These are phyloP conservation scores for Cepaea hortensis DNA, from an alignment of 2,888 invertebrate species.

Conservation along the genomic window DNA sequence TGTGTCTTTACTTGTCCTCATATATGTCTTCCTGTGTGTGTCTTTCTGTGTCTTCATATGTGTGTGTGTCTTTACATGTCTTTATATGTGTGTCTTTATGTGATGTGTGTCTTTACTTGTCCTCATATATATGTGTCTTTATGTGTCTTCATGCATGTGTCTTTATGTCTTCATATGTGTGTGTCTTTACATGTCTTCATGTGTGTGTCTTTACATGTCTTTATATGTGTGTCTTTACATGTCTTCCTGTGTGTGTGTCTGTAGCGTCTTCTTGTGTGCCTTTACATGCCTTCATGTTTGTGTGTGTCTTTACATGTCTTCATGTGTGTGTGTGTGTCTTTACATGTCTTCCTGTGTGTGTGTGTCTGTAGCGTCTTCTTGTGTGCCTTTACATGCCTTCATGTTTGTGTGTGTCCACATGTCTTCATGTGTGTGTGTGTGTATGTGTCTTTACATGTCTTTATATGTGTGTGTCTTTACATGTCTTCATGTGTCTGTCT, in stretches of 20 bases:
- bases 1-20: no score
- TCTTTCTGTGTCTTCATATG: no score
- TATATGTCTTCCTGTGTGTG: no score
- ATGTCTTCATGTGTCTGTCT: neutral
- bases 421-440: neutral
- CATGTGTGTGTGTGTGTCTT: neutral
- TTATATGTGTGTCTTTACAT: neutral
- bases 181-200: neutral
- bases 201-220: neutral
- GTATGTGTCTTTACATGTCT: neutral
- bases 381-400: constrained; percentile 6
- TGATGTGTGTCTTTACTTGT: no score
- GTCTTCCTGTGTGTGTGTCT: neutral
- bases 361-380: neutral
- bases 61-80: no score
- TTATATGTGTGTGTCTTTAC: neutral
- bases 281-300: neutral
- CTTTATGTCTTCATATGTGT: neutral
- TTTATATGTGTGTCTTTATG: no score
- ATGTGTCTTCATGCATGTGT: neutral
- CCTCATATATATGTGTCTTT: neutral
- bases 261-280: neutral
- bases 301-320: neutral
- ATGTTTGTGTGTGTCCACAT: constrained; percentile 5
- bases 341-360: neutral